These are phyloP conservation scores for Myanophis thanlyinensis DNA, from an alignment of 2,113 vertebrate genomes.

Conservation along the genomic window DNA sequence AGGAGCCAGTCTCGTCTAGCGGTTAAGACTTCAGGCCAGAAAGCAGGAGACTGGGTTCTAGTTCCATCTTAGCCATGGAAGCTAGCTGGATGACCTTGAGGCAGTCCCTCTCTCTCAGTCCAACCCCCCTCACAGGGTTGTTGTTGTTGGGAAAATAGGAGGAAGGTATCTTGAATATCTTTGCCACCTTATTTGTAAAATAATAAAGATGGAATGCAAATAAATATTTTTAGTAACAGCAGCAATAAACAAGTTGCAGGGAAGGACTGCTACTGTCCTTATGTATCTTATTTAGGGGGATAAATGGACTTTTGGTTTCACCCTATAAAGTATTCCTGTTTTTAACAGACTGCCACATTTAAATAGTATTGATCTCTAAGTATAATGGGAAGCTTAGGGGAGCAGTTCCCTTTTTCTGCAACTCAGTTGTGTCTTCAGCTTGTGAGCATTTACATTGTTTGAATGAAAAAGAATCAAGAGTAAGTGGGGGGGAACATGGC, in stretches of 20 bases:
- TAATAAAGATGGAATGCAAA: background rate
- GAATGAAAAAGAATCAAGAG: background rate
- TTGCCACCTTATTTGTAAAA: background rate
- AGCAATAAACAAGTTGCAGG: background rate
- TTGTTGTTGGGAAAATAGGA: background rate
- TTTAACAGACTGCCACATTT: fast-evolving
- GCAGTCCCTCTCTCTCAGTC: background rate
- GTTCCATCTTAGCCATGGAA: background rate
- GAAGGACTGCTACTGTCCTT: background rate
- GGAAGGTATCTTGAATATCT: background rate
- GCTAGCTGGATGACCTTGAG: background rate
- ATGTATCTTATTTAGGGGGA: background rate
- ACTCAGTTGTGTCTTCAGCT: background rate
- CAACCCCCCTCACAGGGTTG: background rate
- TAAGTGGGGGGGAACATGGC: background rate
- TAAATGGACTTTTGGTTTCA: background rate
- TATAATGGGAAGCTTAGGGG: background rate
- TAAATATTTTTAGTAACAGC: background rate
- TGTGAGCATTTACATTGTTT: background rate
- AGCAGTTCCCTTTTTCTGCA: background rate
- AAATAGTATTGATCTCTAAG: background rate
- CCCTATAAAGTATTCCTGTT: background rate
- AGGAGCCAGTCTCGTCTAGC: background rate
- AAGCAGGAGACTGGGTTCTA: background rate
- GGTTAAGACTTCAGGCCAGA: background rate